Conservation (phyloP, 2,113 vertebrate species). For the Rhombomys opimus region DNA sequence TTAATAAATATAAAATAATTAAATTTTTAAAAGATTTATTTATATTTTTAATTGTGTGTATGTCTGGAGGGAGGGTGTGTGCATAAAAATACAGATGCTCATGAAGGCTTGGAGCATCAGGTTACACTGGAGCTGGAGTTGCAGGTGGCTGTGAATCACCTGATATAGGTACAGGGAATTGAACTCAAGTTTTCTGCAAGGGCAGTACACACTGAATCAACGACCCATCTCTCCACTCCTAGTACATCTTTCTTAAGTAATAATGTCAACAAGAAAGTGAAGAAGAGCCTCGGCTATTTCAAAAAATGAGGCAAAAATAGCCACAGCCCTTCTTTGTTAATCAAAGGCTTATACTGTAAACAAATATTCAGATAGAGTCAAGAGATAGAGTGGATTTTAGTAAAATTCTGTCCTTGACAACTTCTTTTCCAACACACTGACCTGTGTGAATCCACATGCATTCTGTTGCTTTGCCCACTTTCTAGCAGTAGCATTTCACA, state of each 20-base stretch:
- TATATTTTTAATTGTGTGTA: neutral
- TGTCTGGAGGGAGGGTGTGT: neutral
- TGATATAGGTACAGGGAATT: neutral
- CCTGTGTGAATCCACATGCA: neutral
- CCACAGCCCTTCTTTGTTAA: neutral
- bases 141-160: neutral
- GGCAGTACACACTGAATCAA: neutral
- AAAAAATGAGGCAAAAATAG: neutral
- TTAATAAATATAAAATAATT: too few species aligned
- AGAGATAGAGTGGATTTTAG: neutral
- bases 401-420: neutral
- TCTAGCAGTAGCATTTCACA: neutral
- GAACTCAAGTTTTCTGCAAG: neutral
- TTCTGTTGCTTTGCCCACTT: neutral
- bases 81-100: neutral
- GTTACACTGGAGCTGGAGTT: neutral
- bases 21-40: neutral
- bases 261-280: neutral
- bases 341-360: fast-evolving
- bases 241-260: neutral
- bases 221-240: neutral
- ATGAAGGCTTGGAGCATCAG: neutral
- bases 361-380: neutral
- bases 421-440: fast-evolving
- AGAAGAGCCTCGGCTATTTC: neutral